Evolutionary conservation across 1,140 invertebrate genomes (phyloP).

Genomic region (Coptotermes formosanus): DNA sequence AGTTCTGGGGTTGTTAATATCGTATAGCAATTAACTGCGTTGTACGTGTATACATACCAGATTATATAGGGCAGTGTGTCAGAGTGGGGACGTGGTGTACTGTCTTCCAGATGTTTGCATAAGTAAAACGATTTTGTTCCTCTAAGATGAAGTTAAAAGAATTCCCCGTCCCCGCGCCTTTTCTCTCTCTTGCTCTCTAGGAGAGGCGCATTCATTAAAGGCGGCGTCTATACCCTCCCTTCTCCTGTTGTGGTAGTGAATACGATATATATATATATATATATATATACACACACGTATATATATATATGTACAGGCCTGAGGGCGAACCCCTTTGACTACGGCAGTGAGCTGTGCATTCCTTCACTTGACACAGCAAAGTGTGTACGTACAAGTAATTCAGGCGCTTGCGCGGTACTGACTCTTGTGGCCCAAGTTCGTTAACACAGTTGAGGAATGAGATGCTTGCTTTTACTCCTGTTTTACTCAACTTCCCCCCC

Average conservation of each 20-base stretch:
- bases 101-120: background rate
- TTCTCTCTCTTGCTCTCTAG: background rate
- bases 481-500: background rate
- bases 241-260: background rate
- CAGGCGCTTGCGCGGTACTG: background rate
- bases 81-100: background rate
- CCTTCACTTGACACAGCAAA: background rate
- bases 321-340: slow-evolving; percentile 7
- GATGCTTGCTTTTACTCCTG: background rate
- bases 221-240: background rate
- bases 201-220: slow-evolving; percentile 8
- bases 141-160: background rate
- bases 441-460: background rate
- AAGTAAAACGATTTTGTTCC: background rate
- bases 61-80: background rate
- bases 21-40: no score
- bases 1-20: no score
- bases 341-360: background rate
- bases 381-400: background rate
- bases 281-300: no score
- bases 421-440: background rate
- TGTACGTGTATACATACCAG: no score
- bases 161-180: background rate
- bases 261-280: background rate
- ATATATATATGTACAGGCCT: background rate